Evolutionary conservation across 2,113 vertebrate genomes (phyloP), one percentile per base, ranked within the genome.

Genomic region (Myrmophylax atrothorax): DNA sequence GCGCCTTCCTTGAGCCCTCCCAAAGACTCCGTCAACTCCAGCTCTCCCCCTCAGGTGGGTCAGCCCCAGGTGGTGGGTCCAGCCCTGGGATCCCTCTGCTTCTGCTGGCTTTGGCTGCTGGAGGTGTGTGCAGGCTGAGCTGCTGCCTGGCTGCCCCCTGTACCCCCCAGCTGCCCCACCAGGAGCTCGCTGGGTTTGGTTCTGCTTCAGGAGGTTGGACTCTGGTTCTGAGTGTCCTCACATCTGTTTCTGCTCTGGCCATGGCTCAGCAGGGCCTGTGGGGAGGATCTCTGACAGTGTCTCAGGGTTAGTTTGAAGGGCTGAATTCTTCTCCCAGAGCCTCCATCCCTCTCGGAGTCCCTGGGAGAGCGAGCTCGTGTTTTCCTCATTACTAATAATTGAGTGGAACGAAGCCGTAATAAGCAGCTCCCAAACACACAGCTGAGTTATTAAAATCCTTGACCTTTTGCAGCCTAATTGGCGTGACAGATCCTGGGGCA

Each of bases 21-120:
- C 1, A 99, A 99, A 94, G 99, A 99, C 94, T 97, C 79, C 1
- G 84, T 98, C 55, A 98, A 89, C 97, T 98, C 98, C 7, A 74
- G 96, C 75, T 99, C 99, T 8, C 99, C 99, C 15, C 98, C 99
- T 35, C 99, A 99, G 98, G 99, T 99, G 95, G 90, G 97, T 92
- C 47, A 60, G 37, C 19, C 38, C 17, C 1, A 1, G 47, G 26
- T 9, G 22, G 1, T 16, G 53, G 56, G 18, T 7, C 53, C 12
- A 13, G 53, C 58, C 16, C 3, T 6, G 0, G 6, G 2, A 5
- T 69, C 69, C 23, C 0, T 23, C 24, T 24, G 60, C 22, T 80
- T 29, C n/a, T 4, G 4, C 0, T 37, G 86, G 64, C 1, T 81
- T 7, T 49, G 66, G 40, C 18, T 17, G 72, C 74, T 49, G 69